Base-by-base conservation (phyloP, 2,797 vertebrate genomes). In the Poecile montanus region DNA sequence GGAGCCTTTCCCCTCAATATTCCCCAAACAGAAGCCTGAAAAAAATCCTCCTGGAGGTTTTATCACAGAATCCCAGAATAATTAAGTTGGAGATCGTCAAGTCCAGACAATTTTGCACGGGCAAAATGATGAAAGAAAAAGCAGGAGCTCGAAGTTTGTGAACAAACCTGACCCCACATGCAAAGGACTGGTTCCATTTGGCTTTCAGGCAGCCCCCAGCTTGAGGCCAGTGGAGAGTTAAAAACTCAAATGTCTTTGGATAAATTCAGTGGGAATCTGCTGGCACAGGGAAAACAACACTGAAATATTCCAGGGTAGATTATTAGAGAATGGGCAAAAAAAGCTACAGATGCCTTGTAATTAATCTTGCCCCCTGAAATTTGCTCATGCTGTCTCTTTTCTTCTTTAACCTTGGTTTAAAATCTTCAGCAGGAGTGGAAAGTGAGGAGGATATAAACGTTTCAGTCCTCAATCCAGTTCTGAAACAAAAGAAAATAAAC, bases 91-190 rank as follows among this genome's bases (percentile, higher is more conserved):
- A 12, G 20, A 17, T 21, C 2, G 44, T 13, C 4, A 7, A 53
- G 62, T 6, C 45, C n/a, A 32, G 32, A 16, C 47, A 20, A 6
- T 4, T 20, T 4, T 20, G 50, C 44, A 23, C 2, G 25, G 85
- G 92, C n/a, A 83, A 91, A 94, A 56, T 48, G 34, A 16, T 92
- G 74, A 25, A 56, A 56, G 38, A 9, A 40, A 27, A 58, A 63
- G 3, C 61, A 88, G 81, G 82, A 87, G 87, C 36, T 93, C 53
- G 6, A 93, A 50, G 16, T 87, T 91, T 92, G 67, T 86, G 91
- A 73, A 86, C 71, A 83, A 94, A 94, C 38, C 36, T 79, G 95
- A 92, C 36, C 92, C 71, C 8, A 11, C 87, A 94, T 90, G 94
- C 60, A 91, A 90, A 89, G 53, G 79, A 50, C 87, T 72, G 93